Evolutionary conservation across 92 coral and sea anemone genomes (phyloP).

Genomic region (Isaurus tuberculatus): DNA sequence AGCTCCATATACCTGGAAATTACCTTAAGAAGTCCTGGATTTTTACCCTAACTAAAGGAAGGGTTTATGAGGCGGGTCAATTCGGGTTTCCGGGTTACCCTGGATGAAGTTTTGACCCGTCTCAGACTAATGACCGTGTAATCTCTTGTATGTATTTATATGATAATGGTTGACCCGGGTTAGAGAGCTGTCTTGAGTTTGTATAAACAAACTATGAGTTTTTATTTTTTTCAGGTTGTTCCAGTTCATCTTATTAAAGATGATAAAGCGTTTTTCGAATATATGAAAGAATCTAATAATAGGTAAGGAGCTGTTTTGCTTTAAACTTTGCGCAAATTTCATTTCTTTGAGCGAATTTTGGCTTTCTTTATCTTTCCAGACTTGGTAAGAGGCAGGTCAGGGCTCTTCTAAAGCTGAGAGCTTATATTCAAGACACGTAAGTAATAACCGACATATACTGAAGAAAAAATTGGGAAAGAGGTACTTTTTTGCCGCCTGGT

Average conservation of each 20-base stretch:
- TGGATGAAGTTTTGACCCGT: too few species aligned
- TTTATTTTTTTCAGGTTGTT: slow-evolving; percentile 70
- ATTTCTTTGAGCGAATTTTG: neutral
- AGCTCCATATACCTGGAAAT: too few species aligned
- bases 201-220: neutral
- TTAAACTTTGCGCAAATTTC: neutral
- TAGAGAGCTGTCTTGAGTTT: neutral
- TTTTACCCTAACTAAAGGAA: too few species aligned
- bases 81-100: too few species aligned
- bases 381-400: slow-evolving; percentile 85
- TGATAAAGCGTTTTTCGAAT: slow-evolving; percentile 71
- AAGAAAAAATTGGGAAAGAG: neutral
- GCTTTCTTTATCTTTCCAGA: slow-evolving; percentile 42
- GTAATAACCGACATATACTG: neutral
- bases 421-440: slow-evolving; percentile 91
- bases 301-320: slow-evolving; percentile 56
- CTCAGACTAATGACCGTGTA: too few species aligned
- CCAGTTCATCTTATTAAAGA: slow-evolving; percentile 76
- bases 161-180: too few species aligned
- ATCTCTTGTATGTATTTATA: too few species aligned
- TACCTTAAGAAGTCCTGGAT: too few species aligned
- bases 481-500: neutral
- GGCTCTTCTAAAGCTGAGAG: slow-evolving; percentile 84
- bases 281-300: slow-evolving; percentile 87
- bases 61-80: too few species aligned